Percentiles rank a stretch among this genome's conserved stretches.
These are phyloP conservation scores for Pachyrhynchus sulphureomaculatus DNA, from an alignment of 1,140 invertebrate genomes.

Conservation along the genomic window DNA sequence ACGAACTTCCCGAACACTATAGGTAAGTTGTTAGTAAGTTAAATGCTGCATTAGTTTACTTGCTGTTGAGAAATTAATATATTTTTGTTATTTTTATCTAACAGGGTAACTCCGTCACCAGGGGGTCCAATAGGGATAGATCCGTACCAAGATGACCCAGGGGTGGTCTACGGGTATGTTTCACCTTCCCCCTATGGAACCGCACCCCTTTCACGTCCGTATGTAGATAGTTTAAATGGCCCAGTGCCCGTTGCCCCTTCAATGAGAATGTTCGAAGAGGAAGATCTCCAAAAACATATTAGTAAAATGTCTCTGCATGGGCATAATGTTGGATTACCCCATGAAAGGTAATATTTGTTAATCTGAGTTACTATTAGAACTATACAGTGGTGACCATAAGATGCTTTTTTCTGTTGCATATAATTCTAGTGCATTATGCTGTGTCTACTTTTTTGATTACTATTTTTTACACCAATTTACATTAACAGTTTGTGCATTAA, in stretches of 20 bases:
- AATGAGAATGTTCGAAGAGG: constrained; percentile 67
- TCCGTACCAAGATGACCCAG: constrained; percentile 58
- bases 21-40: constrained; percentile 45
- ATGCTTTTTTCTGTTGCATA: too few species aligned
- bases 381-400: too few species aligned
- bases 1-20: constrained; percentile 69
- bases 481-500: too few species aligned
- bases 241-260: constrained; percentile 54
- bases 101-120: constrained; percentile 64
- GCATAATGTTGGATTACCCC: constrained; percentile 46
- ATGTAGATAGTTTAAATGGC: constrained; percentile 58
- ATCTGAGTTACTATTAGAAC: not conserved
- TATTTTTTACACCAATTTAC: too few species aligned
- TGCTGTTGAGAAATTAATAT: too few species aligned
- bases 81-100: not conserved
- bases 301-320: constrained; percentile 57
- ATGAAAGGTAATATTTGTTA: constrained; percentile 35
- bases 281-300: constrained; percentile 69
- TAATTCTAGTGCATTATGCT: too few species aligned
- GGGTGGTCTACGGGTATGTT: constrained; percentile 66
- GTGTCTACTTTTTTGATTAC: too few species aligned
- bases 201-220: constrained; percentile 54
- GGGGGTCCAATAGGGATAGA: constrained; percentile 58
- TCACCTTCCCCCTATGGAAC: constrained; percentile 65
- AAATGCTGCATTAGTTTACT: too few species aligned